A percentile compares a stretch with the other conserved stretches of the same genome.
Evolutionary conservation across 1,140 invertebrate genomes (phyloP).

Genomic region (Metaphire vulgaris): DNA sequence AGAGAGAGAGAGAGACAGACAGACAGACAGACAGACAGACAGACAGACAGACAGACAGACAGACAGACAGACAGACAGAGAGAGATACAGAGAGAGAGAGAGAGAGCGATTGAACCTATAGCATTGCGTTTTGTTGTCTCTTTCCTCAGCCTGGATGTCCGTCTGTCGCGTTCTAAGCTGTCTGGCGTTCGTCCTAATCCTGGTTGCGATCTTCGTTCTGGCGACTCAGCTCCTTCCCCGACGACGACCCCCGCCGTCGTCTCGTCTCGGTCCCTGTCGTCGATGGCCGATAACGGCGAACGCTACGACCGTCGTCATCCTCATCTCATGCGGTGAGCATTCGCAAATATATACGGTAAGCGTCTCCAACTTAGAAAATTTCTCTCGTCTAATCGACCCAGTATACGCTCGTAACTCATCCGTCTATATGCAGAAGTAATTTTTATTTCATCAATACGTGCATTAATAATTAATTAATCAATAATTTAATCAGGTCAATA

Average conservation of each 20-base stretch:
- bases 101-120: neutral
- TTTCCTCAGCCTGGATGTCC: neutral
- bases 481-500: no score
- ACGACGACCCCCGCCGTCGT: neutral
- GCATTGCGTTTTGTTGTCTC: no score
- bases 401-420: no score
- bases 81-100: neutral
- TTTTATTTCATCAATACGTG: no score
- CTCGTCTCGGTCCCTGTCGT: neutral
- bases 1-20: neutral
- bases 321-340: neutral
- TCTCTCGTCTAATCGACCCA: no score
- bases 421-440: no score
- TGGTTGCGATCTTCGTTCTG: neutral
- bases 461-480: no score
- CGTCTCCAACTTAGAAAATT: no score
- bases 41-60: neutral
- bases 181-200: neutral
- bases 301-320: neutral
- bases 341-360: no score
- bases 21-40: neutral
- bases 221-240: neutral
- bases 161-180: neutral
- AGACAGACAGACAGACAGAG: neutral
- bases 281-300: neutral